phyloP scores from a whole-genome alignment of 2,888 invertebrate species.

The Oscheius sp. region DNA sequence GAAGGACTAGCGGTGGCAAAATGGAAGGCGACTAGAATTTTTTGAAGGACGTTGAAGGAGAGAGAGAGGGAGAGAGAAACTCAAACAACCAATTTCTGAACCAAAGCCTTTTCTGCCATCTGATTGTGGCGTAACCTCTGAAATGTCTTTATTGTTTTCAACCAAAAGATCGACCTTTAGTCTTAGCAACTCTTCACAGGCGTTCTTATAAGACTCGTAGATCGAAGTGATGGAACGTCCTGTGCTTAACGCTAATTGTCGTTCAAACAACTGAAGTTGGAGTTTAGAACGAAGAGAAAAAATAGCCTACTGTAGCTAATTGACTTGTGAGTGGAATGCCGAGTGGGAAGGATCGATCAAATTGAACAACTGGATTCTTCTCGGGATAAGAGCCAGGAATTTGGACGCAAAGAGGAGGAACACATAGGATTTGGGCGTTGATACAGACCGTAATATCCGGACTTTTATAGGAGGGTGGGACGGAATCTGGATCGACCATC shows the following conservation, averaged over 20 bases:
- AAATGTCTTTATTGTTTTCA: too few species aligned
- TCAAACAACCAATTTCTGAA: too few species aligned
- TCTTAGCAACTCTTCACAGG: slow-evolving; percentile 35
- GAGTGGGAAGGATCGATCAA: slow-evolving; percentile 44
- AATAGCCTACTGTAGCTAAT: slow-evolving; percentile 24
- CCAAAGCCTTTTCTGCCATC: too few species aligned
- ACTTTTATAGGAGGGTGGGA: slow-evolving; percentile 37
- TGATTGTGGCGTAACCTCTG: too few species aligned
- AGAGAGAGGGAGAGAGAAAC: too few species aligned
- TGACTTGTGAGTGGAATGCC: not conserved
- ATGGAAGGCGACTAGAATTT: too few species aligned
- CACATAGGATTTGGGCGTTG: slow-evolving; percentile 27
- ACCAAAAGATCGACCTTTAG: slow-evolving; percentile 17
- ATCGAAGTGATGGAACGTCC: slow-evolving; percentile 22
- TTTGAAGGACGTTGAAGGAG: too few species aligned
- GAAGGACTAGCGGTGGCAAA: too few species aligned
- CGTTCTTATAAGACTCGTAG: slow-evolving; percentile 32
- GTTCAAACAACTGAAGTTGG: slow-evolving; percentile 31
- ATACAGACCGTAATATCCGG: slow-evolving; percentile 41
- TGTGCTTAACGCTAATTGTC: slow-evolving; percentile 8
- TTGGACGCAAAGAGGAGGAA: slow-evolving; percentile 36
- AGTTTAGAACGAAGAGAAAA: not conserved
- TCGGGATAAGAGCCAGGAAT: slow-evolving; percentile 39
- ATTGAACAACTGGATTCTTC: slow-evolving; percentile 40
- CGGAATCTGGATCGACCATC: slow-evolving; percentile 38